Conservation (phyloP, 2,888 invertebrate species). For the Drosophila aldrichi region DNA sequence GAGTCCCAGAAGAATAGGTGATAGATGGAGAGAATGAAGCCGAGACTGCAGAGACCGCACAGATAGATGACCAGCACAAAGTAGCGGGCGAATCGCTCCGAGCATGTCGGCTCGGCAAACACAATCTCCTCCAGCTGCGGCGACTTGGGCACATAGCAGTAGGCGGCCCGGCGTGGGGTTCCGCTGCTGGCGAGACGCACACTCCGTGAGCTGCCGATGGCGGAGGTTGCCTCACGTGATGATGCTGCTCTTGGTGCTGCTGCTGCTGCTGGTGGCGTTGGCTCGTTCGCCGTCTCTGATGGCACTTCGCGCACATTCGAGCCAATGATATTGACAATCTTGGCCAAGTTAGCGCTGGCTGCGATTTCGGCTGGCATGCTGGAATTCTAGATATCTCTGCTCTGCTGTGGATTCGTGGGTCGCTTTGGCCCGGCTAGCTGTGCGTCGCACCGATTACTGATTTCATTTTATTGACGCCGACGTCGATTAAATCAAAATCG, state of each 20-base stretch:
- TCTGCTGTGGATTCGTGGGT: background rate
- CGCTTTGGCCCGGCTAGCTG: constrained; percentile 35
- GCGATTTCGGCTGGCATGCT: constrained; percentile 33
- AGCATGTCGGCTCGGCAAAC: constrained; percentile 74
- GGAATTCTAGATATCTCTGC: background rate
- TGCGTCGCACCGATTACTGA: constrained; percentile 64
- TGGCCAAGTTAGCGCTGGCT: constrained; percentile 57
- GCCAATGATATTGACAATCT: constrained; percentile 76
- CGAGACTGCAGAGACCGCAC: constrained; percentile 83
- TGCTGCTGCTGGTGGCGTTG: background rate
- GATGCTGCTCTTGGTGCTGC: background rate
- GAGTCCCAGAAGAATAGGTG: constrained; percentile 85
- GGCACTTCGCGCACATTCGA: constrained; percentile 54
- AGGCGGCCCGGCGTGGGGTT: constrained; percentile 51
- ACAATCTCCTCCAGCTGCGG: constrained; percentile 76
- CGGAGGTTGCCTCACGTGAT: background rate
- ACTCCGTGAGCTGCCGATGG: constrained; percentile 22
- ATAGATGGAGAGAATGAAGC: constrained; percentile 83
- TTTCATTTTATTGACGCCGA: constrained; percentile 60
- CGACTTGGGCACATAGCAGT: constrained; percentile 67
- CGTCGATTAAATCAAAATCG: constrained; percentile 80
- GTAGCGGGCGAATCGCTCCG: constrained; percentile 81
- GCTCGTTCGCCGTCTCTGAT: background rate
- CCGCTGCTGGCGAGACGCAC: constrained; percentile 66
- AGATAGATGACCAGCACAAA: constrained; percentile 82